Base-by-base conservation (phyloP, 2,888 invertebrate genomes). In the Rotaria magnacalcarata region DNA sequence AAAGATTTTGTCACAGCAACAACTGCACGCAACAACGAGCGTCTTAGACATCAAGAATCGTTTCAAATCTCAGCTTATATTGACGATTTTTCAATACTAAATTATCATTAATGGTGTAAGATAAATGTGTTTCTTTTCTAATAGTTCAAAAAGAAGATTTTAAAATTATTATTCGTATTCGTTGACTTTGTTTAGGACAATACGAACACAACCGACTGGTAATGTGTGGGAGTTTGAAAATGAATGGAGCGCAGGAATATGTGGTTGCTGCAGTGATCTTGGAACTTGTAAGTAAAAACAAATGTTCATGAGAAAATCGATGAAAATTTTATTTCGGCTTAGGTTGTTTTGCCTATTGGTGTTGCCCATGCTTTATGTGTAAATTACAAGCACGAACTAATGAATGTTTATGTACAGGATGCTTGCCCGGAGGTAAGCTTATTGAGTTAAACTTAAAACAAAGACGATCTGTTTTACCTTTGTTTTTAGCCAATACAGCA, bases 321-420 rank as follows among this genome's bases (percentile, higher is more conserved):
- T 19, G 4, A 54, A 21, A 54, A 21, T 6, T n/a, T 47, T 43
- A 6, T 75, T 47, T 75, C 1, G 3, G 2, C 47, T 47, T 47
- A 80, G 80, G 80, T 47, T 80, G 80, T 10, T 47, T 16, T 47
- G 80, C 80, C 47, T 5, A 47, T 80, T 80, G 80, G 80, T 80
- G 80, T 47, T 47, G n/a, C n/a, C 80, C 80, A 47, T 80, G 80
- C n/a, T 80, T 80, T 80, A n/a, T 86, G 24, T 85, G 86, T 54
- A 56, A 85, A 54, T 84, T 86, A 52, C 85, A 85, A 52, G 54
- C n/a, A 41, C 60, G 86, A 75, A 86, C 86, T 24, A 85, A 85
- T 86, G 86, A 86, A 85, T 86, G 86, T 84, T 54, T 85, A 58
- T 86, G 85, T 60, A 86, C 85, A 75, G 75, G 85, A 54, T 85